phyloP scores from a whole-genome alignment of 1,140 invertebrate genomes.

The Ostrea denselamellosa region DNA sequence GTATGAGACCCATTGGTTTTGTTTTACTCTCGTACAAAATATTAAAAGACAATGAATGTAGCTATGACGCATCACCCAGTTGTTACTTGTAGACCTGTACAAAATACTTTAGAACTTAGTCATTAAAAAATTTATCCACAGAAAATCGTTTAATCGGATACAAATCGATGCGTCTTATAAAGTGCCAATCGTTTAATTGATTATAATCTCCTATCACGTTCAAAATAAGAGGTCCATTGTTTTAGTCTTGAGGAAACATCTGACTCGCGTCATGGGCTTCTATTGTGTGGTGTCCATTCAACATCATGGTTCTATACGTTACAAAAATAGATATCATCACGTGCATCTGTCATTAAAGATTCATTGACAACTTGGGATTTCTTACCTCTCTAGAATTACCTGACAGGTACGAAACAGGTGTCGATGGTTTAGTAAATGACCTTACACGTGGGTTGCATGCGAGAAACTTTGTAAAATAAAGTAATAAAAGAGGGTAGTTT shows the following conservation, averaged over 20 bases:
- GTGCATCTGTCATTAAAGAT: constrained; percentile 28
- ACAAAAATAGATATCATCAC: constrained; percentile 15
- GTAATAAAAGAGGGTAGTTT: not conserved
- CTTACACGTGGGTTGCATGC: constrained; percentile 22
- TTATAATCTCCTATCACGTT: constrained; percentile 27
- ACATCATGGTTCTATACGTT: not conserved
- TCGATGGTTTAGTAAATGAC: constrained; percentile 31
- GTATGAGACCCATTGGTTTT: not conserved
- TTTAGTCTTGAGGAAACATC: constrained; percentile 7
- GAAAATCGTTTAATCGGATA: constrained; percentile 34
- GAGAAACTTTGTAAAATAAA: not conserved
- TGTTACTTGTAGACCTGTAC: not conserved
- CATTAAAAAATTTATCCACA: constrained; percentile 3
- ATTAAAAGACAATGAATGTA: constrained; percentile 7
- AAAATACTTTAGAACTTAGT: constrained; percentile 24
- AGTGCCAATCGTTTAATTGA: constrained; percentile 39
- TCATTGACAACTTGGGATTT: constrained; percentile 8
- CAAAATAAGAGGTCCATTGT: not conserved
- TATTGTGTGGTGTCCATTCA: not conserved
- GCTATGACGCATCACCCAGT: not conserved
- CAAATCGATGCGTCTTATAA: constrained; percentile 32
- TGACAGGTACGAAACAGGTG: constrained; percentile 22
- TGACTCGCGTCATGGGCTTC: constrained; percentile 25
- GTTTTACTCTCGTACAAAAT: not conserved
- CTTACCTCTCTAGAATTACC: constrained; percentile 29